Evolutionary conservation across 2,888 invertebrate species (phyloP), one percentile per base, ranked within the genome.

Genomic region (Punctoribates punctum): DNA sequence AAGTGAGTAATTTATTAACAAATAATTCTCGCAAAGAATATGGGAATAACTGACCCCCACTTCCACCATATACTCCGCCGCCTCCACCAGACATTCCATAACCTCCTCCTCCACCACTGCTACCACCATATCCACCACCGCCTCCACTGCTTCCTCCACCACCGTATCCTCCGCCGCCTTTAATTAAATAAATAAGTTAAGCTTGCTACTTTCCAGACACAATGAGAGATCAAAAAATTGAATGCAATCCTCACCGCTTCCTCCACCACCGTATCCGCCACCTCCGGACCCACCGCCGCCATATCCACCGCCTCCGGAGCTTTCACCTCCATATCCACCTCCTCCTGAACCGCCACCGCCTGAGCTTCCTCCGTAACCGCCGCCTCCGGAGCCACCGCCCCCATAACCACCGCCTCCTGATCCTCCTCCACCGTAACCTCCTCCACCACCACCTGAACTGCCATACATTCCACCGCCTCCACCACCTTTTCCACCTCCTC

Each of bases 321-420:
- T 25, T 15, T 13, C 34, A 15, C n/a, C n/a, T n/a, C 62, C 62
- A 6, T 62, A 62, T 4, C 62, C 62, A 4, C 62, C 62, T 4
- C 62, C 62, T 62, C 62, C 62, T n/a, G 29, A 29, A 13, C 62
- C 62, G 13, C 62, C 62, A 25, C 62, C 62, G 4, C n/a, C n/a
- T n/a, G n/a, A n/a, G n/a, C n/a, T n/a, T n/a, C n/a, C n/a, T n/a
- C 62, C 62, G 15, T 62, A 34, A 8, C 62, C 62, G 15, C 62
- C 62, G 4, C 62, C 62, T 27, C 62, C 62, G n/a, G 57, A 57
- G 15, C 57, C 23, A 11, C 62, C 62, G n/a, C n/a, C n/a, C n/a
- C n/a, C n/a, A n/a, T n/a, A n/a, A n/a, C n/a, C n/a, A n/a, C n/a
- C n/a, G n/a, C n/a, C n/a, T n/a, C n/a, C n/a, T n/a, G n/a, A n/a